Evolutionary conservation across 2,888 invertebrate species (phyloP).

Genomic region (Balanococcus diminutus): DNA sequence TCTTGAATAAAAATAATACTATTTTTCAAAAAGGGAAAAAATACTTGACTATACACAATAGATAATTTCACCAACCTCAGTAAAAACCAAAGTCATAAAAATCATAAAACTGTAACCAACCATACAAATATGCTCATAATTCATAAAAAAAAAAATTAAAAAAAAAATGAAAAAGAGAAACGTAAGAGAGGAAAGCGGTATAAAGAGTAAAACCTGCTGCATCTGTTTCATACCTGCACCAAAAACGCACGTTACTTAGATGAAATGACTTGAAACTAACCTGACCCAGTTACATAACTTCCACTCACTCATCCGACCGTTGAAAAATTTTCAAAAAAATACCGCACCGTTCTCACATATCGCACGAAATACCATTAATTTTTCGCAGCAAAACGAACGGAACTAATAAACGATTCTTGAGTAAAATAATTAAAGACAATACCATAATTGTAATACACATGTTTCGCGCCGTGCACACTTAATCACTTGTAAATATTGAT

Average conservation of each 20-base stretch:
- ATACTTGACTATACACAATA: too few species aligned
- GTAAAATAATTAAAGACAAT: not conserved
- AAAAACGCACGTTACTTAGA: not conserved
- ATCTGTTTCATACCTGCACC: not conserved
- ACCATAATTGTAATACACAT: slow-evolving; percentile 43
- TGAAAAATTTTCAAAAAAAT: not conserved
- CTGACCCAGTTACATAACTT: slow-evolving; percentile 34
- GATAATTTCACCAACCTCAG: too few species aligned
- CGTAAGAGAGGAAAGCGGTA: too few species aligned
- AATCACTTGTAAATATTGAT: slow-evolving; percentile 32
- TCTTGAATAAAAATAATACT: too few species aligned
- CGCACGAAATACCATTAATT: slow-evolving; percentile 23
- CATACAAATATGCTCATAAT: not conserved
- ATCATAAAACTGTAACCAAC: not conserved
- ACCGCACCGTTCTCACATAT: not conserved
- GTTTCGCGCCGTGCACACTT: slow-evolving; percentile 1
- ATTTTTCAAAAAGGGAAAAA: too few species aligned
- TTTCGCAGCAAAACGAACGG: not conserved
- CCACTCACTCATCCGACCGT: not conserved
- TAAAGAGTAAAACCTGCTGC: not conserved
- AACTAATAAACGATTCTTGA: slow-evolving; percentile 9
- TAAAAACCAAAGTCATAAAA: too few species aligned
- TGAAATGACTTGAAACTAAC: slow-evolving; percentile 8
- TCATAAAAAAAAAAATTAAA: too few species aligned
- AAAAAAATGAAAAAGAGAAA: too few species aligned